phyloP scores from a whole-genome alignment of 2,888 invertebrate genomes.

The Coleophora deauratella region DNA sequence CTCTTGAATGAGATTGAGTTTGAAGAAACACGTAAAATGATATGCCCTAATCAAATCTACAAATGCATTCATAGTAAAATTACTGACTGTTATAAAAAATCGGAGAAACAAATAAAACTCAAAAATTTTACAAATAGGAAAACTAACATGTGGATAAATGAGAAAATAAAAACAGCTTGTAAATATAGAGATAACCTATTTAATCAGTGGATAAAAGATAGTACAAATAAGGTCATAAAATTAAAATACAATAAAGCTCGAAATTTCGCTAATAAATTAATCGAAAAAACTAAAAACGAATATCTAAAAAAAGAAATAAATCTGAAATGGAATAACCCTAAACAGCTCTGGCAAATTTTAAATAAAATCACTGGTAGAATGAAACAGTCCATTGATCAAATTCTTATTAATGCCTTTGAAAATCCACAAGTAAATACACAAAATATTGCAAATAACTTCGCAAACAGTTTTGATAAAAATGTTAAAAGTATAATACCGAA shows the following conservation, averaged over 20 bases:
- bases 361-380: not conserved
- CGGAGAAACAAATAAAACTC: rapidly evolving
- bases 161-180: not conserved
- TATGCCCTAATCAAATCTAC: not conserved
- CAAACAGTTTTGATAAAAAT: not conserved
- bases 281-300: not conserved
- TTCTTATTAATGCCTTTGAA: not conserved
- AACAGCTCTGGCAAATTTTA: not conserved
- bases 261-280: not conserved
- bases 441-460: not conserved
- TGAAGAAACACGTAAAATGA: not conserved
- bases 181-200: not conserved
- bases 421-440: too few species aligned
- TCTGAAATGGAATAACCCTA: not conserved
- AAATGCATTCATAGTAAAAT: not conserved
- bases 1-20: not conserved
- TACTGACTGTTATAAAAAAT: not conserved
- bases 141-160: not conserved
- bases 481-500: not conserved
- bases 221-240: not conserved
- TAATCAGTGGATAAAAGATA: constrained; percentile 8
- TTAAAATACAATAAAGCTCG: not conserved
- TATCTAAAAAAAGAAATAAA: not conserved
- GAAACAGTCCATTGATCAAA: not conserved
- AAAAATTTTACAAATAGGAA: not conserved